A percentile compares a stretch with the other conserved stretches of the same genome.
phyloP scores from a whole-genome alignment of 2,113 vertebrate genomes.

The Oxyruncus cristatus region DNA sequence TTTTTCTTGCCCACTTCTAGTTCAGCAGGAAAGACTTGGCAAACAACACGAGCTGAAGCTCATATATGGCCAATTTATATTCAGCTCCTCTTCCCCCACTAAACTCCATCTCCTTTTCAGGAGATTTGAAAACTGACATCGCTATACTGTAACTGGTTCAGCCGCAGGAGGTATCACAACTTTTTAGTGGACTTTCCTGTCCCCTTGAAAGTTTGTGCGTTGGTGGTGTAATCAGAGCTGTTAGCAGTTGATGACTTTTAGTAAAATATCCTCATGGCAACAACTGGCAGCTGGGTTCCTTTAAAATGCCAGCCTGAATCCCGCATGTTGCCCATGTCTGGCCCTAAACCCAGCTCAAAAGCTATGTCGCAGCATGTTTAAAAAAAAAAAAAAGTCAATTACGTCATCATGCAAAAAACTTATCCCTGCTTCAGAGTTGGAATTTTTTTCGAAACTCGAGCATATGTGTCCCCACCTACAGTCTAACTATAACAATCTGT shows the following conservation, averaged over 20 bases:
- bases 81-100: background rate
- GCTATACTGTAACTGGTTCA: background rate
- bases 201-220: background rate
- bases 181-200: background rate
- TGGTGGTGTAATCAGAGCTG: fast-evolving
- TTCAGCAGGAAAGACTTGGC: background rate
- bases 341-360: background rate
- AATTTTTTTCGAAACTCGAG: conserved; percentile 23
- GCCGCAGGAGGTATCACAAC: background rate
- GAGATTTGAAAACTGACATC: background rate
- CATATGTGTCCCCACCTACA: background rate
- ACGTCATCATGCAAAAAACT: background rate
- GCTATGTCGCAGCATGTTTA: background rate
- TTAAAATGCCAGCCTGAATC: background rate
- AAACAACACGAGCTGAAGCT: background rate
- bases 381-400: background rate
- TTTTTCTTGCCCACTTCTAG: background rate
- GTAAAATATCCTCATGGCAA: background rate
- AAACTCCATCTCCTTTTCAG: background rate
- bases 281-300: background rate
- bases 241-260: background rate
- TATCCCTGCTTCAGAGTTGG: background rate
- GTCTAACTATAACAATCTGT: conserved; percentile 29
- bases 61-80: background rate
- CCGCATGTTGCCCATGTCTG: background rate